Evolutionary conservation across 2,797 vertebrate genomes (phyloP).

Genomic region (Cryptoblepharus egeriae): DNA sequence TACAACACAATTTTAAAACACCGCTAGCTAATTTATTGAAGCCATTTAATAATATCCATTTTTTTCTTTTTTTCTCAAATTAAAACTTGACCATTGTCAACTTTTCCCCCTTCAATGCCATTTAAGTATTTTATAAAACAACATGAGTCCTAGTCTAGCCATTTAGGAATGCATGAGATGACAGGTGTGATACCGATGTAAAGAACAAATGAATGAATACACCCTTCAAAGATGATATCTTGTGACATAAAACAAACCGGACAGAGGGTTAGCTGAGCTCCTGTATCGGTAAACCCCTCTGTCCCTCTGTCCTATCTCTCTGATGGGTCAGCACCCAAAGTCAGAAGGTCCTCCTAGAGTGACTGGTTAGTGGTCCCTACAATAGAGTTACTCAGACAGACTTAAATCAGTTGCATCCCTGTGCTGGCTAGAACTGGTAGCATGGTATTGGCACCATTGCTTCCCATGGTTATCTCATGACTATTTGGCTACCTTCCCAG

Average conservation of each 20-base stretch:
- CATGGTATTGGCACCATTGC: not conserved
- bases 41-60: no score
- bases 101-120: not conserved
- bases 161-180: no score
- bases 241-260: not conserved
- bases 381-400: not conserved
- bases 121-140: not conserved
- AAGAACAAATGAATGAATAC: no score
- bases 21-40: no score
- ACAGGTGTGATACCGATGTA: no score
- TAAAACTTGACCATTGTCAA: no score
- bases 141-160: not conserved
- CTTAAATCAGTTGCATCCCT: not conserved
- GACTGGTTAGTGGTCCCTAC: not conserved
- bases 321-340: not conserved
- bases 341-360: not conserved
- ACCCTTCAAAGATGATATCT: not conserved
- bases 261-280: no score
- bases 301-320: no score
- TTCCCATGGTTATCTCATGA: not conserved
- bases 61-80: no score
- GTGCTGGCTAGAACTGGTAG: not conserved
- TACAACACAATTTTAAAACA: no score
- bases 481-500: not conserved
- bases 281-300: no score